Conservation (phyloP, 2,113 vertebrate genomes). For the Campylomormyrus tamandua region DNA sequence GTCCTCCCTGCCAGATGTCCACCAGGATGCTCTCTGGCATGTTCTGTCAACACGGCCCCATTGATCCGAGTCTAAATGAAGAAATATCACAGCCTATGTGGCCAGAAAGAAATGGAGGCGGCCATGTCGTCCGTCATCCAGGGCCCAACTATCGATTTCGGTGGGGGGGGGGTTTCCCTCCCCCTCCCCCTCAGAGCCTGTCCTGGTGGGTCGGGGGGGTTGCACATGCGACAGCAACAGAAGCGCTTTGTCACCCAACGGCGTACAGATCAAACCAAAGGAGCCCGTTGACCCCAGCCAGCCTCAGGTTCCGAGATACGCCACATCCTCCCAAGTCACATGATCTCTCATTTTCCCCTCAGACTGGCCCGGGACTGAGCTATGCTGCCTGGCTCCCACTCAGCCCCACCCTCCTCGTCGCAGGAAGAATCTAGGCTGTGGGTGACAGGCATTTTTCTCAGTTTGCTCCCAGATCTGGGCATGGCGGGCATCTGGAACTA, state of each 20-base stretch:
- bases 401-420: not conserved
- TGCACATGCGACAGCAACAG: not conserved
- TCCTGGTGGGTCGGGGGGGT: not conserved
- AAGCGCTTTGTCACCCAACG: not conserved
- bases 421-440: not conserved
- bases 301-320: not conserved
- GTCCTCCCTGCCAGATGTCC: not conserved
- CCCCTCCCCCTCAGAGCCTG: not conserved
- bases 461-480: not conserved
- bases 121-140: not conserved
- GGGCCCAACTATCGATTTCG: not conserved
- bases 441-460: not conserved
- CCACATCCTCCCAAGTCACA: no score
- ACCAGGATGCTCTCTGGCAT: not conserved
- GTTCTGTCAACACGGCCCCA: not conserved
- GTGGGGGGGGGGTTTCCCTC: no score
- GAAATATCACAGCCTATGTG: not conserved
- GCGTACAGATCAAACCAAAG: not conserved
- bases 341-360: not conserved
- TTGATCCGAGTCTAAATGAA: not conserved
- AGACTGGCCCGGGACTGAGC: not conserved
- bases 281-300: not conserved
- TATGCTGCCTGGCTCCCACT: not conserved
- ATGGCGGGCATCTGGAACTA: not conserved
- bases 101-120: not conserved